Conservation (phyloP, 2,888 invertebrate genomes). For the Rotaria magnacalcarata region DNA sequence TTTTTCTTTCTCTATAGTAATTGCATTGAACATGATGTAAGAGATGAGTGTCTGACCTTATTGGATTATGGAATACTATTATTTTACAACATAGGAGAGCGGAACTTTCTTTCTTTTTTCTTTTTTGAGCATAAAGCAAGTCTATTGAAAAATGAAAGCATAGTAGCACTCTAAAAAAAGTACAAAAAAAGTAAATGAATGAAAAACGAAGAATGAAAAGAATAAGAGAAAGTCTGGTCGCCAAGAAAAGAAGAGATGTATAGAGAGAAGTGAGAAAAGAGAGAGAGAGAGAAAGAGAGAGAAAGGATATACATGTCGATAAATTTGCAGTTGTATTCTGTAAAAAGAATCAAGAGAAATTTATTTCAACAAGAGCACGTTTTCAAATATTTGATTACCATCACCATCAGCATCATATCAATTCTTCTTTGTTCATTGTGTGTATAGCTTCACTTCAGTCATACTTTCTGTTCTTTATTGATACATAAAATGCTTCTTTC, state of each 20-base stretch:
- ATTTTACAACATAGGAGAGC: background rate
- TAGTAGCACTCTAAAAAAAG: background rate
- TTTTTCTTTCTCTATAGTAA: background rate
- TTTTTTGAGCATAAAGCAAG: background rate
- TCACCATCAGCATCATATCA: background rate
- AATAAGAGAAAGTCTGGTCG: background rate
- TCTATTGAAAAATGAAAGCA: background rate
- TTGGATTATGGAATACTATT: background rate
- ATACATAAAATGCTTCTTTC: background rate
- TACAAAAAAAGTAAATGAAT: background rate
- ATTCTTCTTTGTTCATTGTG: background rate
- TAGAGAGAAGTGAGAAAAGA: background rate
- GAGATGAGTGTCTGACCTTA: background rate
- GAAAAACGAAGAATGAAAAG: background rate
- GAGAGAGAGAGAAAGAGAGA: background rate
- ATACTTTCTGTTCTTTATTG: background rate
- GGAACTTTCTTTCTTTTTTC: background rate
- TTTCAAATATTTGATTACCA: conserved; percentile 21
- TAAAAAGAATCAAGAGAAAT: background rate
- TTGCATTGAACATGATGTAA: background rate
- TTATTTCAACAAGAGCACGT: background rate
- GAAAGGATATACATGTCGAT: background rate
- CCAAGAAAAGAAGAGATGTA: background rate
- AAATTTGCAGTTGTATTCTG: background rate
- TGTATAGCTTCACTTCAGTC: background rate